Percentiles rank a stretch among this genome's conserved stretches.
Evolutionary conservation across 1,140 invertebrate genomes (phyloP).

Genomic region (Drosophila pectinifera): DNA sequence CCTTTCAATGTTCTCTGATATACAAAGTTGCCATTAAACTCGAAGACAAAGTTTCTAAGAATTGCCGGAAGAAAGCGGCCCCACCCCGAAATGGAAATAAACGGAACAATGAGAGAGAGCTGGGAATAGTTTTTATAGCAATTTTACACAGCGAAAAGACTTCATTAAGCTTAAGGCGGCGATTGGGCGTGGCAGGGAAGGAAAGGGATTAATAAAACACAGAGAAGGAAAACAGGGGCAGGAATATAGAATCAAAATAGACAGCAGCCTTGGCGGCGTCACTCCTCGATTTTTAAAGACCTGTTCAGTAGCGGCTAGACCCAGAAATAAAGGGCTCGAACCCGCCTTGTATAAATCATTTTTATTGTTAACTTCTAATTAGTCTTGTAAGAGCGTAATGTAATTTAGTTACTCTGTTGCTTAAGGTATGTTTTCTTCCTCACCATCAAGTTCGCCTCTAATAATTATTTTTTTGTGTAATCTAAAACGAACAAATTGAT

Average conservation of each 20-base stretch:
- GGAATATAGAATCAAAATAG: slow-evolving; percentile 41
- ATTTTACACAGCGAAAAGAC: slow-evolving; percentile 82
- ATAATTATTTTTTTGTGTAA: slow-evolving; percentile 7
- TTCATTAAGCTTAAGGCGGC: slow-evolving; percentile 76
- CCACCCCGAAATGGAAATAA: slow-evolving; percentile 10
- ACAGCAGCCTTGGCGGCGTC: neutral
- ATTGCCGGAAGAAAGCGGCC: neutral
- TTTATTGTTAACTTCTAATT: slow-evolving; percentile 72
- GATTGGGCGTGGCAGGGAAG: slow-evolving; percentile 24
- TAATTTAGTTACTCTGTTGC: slow-evolving; percentile 76
- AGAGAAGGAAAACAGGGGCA: slow-evolving; percentile 12
- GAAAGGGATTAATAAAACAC: neutral
- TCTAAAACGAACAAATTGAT: slow-evolving; percentile 28
- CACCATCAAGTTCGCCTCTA: slow-evolving; percentile 2
- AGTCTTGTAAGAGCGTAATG: slow-evolving; percentile 54
- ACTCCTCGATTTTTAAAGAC: slow-evolving; percentile 15
- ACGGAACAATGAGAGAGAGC: slow-evolving; percentile 35
- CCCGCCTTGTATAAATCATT: slow-evolving; percentile 75
- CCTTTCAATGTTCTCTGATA: neutral
- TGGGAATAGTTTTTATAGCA: slow-evolving; percentile 77
- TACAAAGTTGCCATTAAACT: neutral
- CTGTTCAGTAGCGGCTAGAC: slow-evolving; percentile 39
- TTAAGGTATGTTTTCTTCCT: slow-evolving; percentile 49
- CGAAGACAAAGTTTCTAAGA: slow-evolving; percentile 1
- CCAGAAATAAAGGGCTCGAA: slow-evolving; percentile 8